A percentile compares a stretch with the other conserved stretches of the same genome.
These are phyloP conservation scores for Ecliptopera silaceata DNA, from an alignment of 2,888 invertebrate species.

Conservation along the genomic window DNA sequence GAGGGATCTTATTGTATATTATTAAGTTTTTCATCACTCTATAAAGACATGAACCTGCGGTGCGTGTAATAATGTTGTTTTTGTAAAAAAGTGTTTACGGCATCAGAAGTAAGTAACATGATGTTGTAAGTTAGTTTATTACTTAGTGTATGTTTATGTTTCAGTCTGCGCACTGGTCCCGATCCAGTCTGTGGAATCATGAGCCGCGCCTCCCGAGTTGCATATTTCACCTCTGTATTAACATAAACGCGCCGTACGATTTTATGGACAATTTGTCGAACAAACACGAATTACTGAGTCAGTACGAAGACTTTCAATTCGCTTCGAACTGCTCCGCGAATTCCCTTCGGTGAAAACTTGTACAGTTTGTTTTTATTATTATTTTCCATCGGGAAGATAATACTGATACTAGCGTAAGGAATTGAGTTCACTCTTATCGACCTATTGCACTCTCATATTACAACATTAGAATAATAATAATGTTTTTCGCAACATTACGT, in stretches of 20 bases:
- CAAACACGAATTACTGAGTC: conserved; percentile 38
- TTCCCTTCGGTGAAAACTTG: conserved; percentile 40
- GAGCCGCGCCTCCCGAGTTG: background rate
- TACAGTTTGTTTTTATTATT: conserved; percentile 46
- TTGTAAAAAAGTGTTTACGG: no score
- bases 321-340: conserved; percentile 31
- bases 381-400: conserved; percentile 10
- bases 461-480: no score
- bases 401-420: background rate
- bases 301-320: conserved; percentile 33
- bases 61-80: no score
- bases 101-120: no score
- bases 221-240: conserved; percentile 12
- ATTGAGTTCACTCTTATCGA: background rate
- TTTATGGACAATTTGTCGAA: conserved; percentile 30
- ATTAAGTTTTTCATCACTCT: no score
- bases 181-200: background rate
- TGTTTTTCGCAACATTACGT: no score
- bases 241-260: conserved; percentile 23
- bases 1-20: no score
- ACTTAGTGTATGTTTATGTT: no score
- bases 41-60: no score
- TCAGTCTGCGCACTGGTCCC: background rate
- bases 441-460: background rate
- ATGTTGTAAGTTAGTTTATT: no score